Evolutionary conservation across 1,140 invertebrate species (phyloP).

Genomic region (Cydia strobilella): DNA sequence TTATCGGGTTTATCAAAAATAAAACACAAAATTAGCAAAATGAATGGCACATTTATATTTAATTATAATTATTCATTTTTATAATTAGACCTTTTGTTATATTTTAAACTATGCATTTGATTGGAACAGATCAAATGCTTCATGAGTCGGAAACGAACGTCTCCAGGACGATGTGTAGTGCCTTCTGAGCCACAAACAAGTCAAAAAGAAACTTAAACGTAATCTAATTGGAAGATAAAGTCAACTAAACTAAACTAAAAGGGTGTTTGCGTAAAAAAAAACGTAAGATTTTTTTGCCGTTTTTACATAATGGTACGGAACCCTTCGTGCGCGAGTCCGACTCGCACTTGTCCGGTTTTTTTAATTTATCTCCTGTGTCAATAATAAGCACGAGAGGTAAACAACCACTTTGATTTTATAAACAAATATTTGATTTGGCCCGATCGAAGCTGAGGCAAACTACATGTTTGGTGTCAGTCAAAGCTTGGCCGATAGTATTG

Average conservation of each 20-base stretch:
- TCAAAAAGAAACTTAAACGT: constrained; percentile 67
- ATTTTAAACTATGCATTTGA: constrained; percentile 73
- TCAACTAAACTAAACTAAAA: constrained; percentile 69
- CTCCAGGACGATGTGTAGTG: constrained; percentile 58
- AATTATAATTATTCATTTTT: constrained; percentile 80
- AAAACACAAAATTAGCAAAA: constrained; percentile 77
- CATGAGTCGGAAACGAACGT: constrained; percentile 51
- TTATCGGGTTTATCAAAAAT: constrained; percentile 51
- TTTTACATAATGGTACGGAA: no score
- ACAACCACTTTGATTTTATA: no score
- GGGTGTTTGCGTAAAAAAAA: no score
- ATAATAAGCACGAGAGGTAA: no score
- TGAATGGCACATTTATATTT: constrained; percentile 80
- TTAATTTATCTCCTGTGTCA: no score
- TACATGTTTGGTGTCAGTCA: constrained; percentile 11
- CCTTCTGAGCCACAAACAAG: constrained; percentile 52
- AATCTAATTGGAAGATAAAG: constrained; percentile 73
- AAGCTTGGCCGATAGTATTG: not conserved
- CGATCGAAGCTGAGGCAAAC: constrained; percentile 13
- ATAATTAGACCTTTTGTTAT: constrained; percentile 77
- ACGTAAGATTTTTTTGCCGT: no score
- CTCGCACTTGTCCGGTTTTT: no score
- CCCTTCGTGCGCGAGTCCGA: no score
- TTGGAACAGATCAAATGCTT: constrained; percentile 56
- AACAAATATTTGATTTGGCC: no score